phyloP scores from a whole-genome alignment of 2,888 invertebrate species.

The Molanna angustata region DNA sequence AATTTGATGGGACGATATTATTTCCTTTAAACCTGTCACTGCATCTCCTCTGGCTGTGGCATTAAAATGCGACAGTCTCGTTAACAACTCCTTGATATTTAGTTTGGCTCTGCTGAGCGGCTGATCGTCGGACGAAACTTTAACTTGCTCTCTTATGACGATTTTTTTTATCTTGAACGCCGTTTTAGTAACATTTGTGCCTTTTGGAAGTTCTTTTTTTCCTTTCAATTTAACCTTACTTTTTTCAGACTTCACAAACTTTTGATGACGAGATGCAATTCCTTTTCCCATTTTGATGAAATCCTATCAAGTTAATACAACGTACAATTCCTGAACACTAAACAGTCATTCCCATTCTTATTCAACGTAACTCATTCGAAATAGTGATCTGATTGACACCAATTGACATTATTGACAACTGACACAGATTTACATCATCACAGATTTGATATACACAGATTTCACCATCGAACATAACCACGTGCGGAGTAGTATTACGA shows the following conservation, averaged over 20 bases:
- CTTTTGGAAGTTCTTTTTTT: constrained; percentile 77
- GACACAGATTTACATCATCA: too few relatives aligned
- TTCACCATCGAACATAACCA: too few relatives aligned
- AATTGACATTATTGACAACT: too few relatives aligned
- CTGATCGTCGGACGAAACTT: constrained; percentile 51
- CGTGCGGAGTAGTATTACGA: too few relatives aligned
- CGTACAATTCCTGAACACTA: too few relatives aligned
- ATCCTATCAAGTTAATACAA: too few relatives aligned
- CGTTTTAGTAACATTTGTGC: constrained; percentile 84
- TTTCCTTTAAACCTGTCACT: constrained; percentile 58
- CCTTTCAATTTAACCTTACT: constrained; percentile 86
- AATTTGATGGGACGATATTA: constrained; percentile 43
- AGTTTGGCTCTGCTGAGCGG: constrained; percentile 66
- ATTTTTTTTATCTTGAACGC: constrained; percentile 89
- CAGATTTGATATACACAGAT: too few relatives aligned
- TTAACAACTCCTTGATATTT: constrained; percentile 68
- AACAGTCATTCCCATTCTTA: too few relatives aligned
- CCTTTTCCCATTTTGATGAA: constrained; percentile 14
- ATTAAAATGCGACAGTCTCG: constrained; percentile 74
- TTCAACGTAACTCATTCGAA: too few relatives aligned
- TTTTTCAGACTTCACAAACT: constrained; percentile 78
- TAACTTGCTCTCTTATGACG: constrained; percentile 73
- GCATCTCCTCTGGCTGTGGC: constrained; percentile 64
- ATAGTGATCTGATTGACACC: too few relatives aligned
- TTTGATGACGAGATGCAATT: constrained; percentile 58